Base-by-base conservation (phyloP, 1,140 invertebrate species). In the Orussus abietinus region DNA sequence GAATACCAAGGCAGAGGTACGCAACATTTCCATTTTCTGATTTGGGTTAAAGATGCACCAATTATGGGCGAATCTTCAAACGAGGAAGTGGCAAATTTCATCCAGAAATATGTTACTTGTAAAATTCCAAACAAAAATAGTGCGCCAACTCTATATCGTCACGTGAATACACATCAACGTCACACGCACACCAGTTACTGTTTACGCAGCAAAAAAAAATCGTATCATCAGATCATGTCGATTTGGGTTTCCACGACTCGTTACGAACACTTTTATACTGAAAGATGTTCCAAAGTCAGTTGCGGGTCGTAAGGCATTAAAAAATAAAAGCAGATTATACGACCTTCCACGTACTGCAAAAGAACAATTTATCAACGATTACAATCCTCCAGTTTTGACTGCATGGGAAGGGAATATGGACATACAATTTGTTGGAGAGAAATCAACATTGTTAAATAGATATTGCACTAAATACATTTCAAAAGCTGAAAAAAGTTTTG, bases 331-430 rank as follows among this genome's bases (percentile, higher is more conserved):
- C n/a, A 49, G 53, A 25, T 30, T 55, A 1, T 53, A 54, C 29
- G 42, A 53, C 46, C 31, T 57, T 17, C 44, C 42, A 5, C 37
- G 54, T 19, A 28, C 12, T 10, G 9, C 11, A 35, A 20, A 31
- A 13, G 50, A 53, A 33, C 21, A 22, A 17, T 33, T 14, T 33
- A 57, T 59, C 14, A 66, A 68, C 49, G 64, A 66, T 51, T 66
- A 64, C 41, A 66, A 66, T 52, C 57, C 61, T 25, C 43, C 49
- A 10, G 41, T 66, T 17, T 28, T 64, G 3, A 15, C 49, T 2
- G 55, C 45, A 19, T 63, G 58, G 57, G 50, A 62, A 46, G 64
- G 59, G 5, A 65, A 65, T 44, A 64, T 53, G 42, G 63, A 68
- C 38, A 58, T 65, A 14, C 61, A 64, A 51, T 64, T 49, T 54